These are phyloP conservation scores for Carcharodon carcharias DNA, from an alignment of 2,797 vertebrate species.

Conservation along the genomic window DNA sequence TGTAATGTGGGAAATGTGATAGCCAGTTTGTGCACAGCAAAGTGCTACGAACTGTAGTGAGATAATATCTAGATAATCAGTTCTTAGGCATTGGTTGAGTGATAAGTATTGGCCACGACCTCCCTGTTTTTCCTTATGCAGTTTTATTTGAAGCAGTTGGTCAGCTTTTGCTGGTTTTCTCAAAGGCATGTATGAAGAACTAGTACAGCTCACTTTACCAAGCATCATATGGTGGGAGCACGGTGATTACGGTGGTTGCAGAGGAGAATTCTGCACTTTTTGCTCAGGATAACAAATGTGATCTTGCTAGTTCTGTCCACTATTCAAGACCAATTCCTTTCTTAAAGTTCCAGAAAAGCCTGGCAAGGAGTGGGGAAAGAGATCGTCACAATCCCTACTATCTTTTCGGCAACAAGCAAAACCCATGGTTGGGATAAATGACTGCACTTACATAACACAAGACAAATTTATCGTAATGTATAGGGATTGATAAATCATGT, in stretches of 20 bases:
- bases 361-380: neutral
- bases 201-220: neutral
- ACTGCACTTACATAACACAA: conserved; percentile 8
- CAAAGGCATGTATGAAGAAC: neutral
- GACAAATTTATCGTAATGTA: neutral
- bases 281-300: neutral
- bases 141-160: neutral
- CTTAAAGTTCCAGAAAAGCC: neutral
- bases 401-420: neutral
- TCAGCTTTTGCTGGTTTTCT: neutral
- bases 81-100: neutral
- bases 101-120: neutral
- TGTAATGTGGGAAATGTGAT: neutral
- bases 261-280: too few relatives aligned
- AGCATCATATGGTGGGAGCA: neutral
- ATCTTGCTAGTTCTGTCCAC: neutral
- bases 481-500: neutral
- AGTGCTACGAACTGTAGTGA: too few relatives aligned
- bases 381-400: neutral
- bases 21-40: neutral
- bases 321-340: neutral
- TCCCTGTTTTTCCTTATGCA: neutral
- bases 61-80: neutral
- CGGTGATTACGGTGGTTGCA: neutral
- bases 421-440: neutral